These are phyloP conservation scores for Arvicanthis niloticus DNA, from an alignment of 2,113 vertebrate species.

Conservation along the genomic window DNA sequence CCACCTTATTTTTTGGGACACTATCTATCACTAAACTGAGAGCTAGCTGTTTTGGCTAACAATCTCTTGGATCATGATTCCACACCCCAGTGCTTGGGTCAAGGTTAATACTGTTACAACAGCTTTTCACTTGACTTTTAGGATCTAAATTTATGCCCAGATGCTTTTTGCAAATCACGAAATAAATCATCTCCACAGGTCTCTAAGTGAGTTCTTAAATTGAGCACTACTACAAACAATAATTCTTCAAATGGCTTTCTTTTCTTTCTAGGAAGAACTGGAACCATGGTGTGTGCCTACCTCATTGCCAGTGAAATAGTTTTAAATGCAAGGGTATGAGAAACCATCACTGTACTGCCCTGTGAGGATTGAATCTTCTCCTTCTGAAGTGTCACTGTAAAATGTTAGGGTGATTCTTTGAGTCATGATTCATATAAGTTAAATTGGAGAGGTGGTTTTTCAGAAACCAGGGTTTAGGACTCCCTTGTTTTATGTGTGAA, in stretches of 20 bases:
- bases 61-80: neutral
- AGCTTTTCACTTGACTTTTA: neutral
- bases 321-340: slow-evolving; percentile 93
- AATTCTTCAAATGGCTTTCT: neutral
- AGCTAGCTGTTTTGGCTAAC: neutral
- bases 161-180: neutral
- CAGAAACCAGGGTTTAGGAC: neutral
- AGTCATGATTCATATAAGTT: neutral
- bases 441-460: neutral
- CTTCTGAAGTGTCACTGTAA: neutral
- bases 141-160: neutral
- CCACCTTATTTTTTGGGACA: neutral
- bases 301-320: slow-evolving; percentile 94
- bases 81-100: neutral
- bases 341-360: neutral
- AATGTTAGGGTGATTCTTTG: neutral
- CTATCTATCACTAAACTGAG: neutral
- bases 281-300: slow-evolving; percentile 95
- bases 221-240: neutral
- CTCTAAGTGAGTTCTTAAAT: neutral
- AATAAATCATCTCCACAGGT: neutral
- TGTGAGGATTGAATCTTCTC: neutral
- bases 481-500: neutral
- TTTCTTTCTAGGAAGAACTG: slow-evolving; percentile 92
- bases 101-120: neutral